phyloP scores from a whole-genome alignment of 2,113 vertebrate species.

The Rutilus rutilus region DNA sequence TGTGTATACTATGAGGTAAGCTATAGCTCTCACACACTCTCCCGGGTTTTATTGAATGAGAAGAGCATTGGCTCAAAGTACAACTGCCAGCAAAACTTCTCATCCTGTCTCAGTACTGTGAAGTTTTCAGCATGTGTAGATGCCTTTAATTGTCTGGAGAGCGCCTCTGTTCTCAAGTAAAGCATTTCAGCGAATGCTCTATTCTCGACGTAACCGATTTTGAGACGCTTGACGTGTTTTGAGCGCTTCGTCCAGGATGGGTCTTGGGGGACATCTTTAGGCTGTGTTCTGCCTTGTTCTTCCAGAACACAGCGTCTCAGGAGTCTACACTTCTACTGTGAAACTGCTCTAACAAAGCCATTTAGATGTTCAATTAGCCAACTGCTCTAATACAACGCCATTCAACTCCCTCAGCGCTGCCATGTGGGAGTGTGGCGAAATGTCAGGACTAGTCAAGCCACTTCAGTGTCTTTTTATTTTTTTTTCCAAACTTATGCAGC shows the following conservation, averaged over 20 bases:
- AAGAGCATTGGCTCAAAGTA: not conserved
- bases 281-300: slow-evolving; percentile 27
- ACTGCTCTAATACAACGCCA: slow-evolving; percentile 39
- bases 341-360: slow-evolving; percentile 49
- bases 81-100: not conserved
- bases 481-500: not conserved
- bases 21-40: not conserved
- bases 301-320: slow-evolving; percentile 19
- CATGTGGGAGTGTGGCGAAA: not conserved
- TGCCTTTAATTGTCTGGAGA: slow-evolving; percentile 39
- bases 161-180: not conserved
- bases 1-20: too few species aligned
- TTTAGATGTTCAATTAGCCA: slow-evolving; percentile 57
- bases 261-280: slow-evolving; percentile 15
- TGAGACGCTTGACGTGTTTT: slow-evolving; percentile 40
- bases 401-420: slow-evolving; percentile 1
- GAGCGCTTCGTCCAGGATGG: slow-evolving; percentile 13
- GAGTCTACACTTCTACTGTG: slow-evolving; percentile 15
- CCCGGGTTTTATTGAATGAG: not conserved
- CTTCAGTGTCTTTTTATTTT: not conserved
- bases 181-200: not conserved
- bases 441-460: not conserved
- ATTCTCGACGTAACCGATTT: slow-evolving; percentile 7
- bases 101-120: not conserved
- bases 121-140: slow-evolving; percentile 19